phyloP scores from a whole-genome alignment of 2,113 vertebrate genomes.

The Rhizomys pruinosus region DNA sequence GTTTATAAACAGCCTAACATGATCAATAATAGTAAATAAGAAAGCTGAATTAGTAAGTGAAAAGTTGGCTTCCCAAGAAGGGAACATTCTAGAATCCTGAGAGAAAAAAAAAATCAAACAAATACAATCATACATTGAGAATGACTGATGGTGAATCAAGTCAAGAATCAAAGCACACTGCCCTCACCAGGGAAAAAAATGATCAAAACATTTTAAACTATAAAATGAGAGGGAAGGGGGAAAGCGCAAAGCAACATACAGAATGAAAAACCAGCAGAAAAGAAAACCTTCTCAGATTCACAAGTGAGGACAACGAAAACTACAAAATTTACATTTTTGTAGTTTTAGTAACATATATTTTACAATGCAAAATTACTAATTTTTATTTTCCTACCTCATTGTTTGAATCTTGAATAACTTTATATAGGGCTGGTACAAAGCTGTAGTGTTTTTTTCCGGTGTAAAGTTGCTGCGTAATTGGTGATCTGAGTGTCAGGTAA shows the following conservation, averaged over 20 bases:
- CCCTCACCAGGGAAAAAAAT: conserved; percentile 47
- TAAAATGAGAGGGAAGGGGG: neutral
- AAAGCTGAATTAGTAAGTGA: conserved; percentile 37
- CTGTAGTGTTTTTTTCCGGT: conserved; percentile 92
- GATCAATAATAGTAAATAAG: conserved; percentile 30
- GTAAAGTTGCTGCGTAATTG: too few species aligned
- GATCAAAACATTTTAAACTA: conserved; percentile 55
- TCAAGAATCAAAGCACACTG: conserved; percentile 64
- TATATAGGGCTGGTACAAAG: conserved; percentile 97
- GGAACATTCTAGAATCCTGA: conserved; percentile 29
- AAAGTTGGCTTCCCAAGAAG: conserved; percentile 48
- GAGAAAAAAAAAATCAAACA: conserved; percentile 45
- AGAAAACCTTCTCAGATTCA: conserved; percentile 73
- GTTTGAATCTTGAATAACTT: conserved; percentile 95
- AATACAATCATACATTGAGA: conserved; percentile 35
- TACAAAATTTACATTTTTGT: conserved; percentile 34
- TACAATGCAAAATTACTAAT: conserved; percentile 30
- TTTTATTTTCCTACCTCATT: conserved; percentile 91
- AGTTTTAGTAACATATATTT: conserved; percentile 68
- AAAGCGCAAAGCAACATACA: conserved; percentile 74
- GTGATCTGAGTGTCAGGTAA: conserved; percentile 97
- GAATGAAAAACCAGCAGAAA: conserved; percentile 71
- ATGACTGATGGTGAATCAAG: conserved; percentile 55
- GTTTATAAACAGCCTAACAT: neutral
- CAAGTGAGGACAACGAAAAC: conserved; percentile 74